Evolutionary conservation across 1,140 invertebrate genomes (phyloP).

Genomic region (Drosophila sturtevanti): DNA sequence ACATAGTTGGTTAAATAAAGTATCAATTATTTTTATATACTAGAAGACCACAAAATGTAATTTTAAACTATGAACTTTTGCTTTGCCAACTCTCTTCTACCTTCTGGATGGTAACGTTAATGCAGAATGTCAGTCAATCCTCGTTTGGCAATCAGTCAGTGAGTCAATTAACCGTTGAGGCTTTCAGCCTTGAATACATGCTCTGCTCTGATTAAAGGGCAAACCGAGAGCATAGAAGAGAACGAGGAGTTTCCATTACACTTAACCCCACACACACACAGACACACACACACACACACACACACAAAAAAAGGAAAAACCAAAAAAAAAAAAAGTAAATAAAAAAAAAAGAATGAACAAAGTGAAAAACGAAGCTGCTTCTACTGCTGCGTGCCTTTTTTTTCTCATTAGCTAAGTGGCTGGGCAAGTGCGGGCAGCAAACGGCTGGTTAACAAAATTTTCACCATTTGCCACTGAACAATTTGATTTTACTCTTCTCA

Average conservation of each 20-base stretch:
- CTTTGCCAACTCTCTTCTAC: neutral
- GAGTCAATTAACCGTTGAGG: conserved; percentile 7
- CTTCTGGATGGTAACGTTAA: neutral
- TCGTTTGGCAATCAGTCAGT: neutral
- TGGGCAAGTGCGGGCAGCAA: conserved; percentile 8
- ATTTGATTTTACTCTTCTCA: neutral
- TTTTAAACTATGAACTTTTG: neutral
- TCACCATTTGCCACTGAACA: conserved; percentile 1
- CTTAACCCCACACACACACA: neutral
- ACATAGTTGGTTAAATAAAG: too few species aligned
- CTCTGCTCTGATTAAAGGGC: neutral
- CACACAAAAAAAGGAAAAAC: neutral
- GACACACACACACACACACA: too few species aligned
- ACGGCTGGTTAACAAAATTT: conserved; percentile 4
- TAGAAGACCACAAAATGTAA: neutral
- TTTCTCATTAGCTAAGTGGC: conserved; percentile 74
- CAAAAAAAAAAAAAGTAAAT: neutral
- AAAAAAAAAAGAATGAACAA: neutral
- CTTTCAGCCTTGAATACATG: neutral
- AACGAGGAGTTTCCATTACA: conserved; percentile 4
- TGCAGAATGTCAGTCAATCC: neutral
- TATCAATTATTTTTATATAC: neutral
- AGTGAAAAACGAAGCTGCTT: conserved; percentile 1
- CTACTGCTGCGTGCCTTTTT: conserved; percentile 12
- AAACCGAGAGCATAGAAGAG: neutral